A percentile compares a stretch with the other conserved stretches of the same genome.
These are phyloP conservation scores for Microtus richardsoni DNA, from an alignment of 2,113 vertebrate species.

Conservation along the genomic window DNA sequence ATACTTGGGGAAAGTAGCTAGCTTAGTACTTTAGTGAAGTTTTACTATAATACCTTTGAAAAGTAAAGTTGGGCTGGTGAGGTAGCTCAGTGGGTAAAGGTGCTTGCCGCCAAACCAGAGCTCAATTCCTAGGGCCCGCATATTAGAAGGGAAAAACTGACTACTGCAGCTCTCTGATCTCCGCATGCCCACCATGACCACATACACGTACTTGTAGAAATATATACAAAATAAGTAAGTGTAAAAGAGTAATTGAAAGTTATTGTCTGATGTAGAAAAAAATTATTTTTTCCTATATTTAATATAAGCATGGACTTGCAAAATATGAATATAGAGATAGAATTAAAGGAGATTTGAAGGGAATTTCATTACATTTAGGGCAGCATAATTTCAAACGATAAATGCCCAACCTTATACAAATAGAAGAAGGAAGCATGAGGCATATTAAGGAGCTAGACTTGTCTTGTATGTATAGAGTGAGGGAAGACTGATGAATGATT, in stretches of 20 bases:
- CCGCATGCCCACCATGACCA: neutral
- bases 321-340: neutral
- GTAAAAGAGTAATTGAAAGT: neutral
- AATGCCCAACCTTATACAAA: neutral
- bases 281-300: neutral
- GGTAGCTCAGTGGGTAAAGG: neutral
- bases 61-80: neutral
- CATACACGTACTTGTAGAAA: neutral
- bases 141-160: neutral
- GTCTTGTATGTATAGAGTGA: neutral
- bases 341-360: neutral
- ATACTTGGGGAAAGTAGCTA: neutral
- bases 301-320: neutral
- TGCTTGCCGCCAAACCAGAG: neutral
- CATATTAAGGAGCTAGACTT: neutral
- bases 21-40: neutral
- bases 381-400: neutral
- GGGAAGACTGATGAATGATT: neutral
- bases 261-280: neutral
- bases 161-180: neutral
- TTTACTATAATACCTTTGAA: neutral
- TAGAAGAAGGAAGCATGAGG: neutral
- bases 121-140: neutral
- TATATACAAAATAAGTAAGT: neutral
- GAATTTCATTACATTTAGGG: neutral